Conservation (phyloP, 2,113 vertebrate species). For the Meriones unguiculatus region DNA sequence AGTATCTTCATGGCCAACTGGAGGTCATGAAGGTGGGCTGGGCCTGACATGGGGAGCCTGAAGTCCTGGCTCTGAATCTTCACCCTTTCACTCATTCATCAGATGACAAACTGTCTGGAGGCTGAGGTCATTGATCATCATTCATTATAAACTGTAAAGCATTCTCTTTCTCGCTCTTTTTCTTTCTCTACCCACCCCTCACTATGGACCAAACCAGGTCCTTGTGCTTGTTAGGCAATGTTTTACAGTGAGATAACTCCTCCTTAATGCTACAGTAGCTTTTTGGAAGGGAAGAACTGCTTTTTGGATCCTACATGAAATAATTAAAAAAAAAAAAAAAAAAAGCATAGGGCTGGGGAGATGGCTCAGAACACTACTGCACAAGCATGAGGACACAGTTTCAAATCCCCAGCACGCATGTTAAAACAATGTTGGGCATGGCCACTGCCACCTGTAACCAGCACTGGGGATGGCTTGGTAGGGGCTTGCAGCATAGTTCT, state of each 20-base stretch:
- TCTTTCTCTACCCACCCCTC: neutral
- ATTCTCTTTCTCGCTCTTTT: neutral
- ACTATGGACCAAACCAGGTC: no score
- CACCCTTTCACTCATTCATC: neutral
- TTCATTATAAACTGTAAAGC: neutral
- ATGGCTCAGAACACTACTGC: neutral
- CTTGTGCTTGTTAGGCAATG: no score
- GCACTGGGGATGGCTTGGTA: neutral
- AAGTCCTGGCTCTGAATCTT: constrained; percentile 5
- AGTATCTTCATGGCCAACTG: accelerated
- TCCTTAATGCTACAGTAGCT: neutral
- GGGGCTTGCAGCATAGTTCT: neutral
- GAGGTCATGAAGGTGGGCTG: neutral
- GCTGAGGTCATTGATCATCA: neutral
- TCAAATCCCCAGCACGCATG: neutral
- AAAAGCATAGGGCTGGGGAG: neutral
- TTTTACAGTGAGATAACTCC: neutral
- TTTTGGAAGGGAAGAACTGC: neutral
- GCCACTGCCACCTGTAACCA: neutral
- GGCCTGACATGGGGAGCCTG: neutral
- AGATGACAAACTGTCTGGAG: neutral
- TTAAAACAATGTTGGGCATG: neutral
- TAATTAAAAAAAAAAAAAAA: neutral
- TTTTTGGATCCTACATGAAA: neutral
- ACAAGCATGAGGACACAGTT: neutral